A percentile compares a stretch with the other conserved stretches of the same genome.
Conservation (phyloP, 2,888 invertebrate species). For the Cetonia aurata region DNA sequence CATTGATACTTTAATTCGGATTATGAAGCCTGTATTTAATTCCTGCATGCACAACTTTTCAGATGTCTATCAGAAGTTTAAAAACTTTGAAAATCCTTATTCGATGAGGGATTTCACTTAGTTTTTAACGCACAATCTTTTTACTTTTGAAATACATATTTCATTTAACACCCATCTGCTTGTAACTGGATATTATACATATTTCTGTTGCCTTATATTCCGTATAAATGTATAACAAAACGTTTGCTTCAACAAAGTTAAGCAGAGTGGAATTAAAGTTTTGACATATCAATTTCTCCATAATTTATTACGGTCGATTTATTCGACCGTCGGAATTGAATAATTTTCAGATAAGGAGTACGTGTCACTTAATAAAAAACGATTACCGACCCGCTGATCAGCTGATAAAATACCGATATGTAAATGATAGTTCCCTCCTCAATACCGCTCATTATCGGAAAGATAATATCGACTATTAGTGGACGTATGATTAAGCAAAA, state of each 20-base stretch:
- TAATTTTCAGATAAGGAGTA: slow-evolving; percentile 36
- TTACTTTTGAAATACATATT: background rate
- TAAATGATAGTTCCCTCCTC: slow-evolving; percentile 49
- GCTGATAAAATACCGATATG: slow-evolving; percentile 49
- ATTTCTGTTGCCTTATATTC: background rate
- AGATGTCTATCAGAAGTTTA: no score
- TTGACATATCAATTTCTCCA: slow-evolving; percentile 40
- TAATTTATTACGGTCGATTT: slow-evolving; percentile 32
- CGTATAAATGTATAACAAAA: background rate
- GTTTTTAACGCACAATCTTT: no score
- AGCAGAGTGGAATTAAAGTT: slow-evolving; percentile 26
- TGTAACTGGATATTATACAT: background rate
- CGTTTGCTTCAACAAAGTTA: slow-evolving; percentile 20
- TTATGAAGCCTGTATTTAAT: no score
- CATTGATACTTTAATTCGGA: no score
- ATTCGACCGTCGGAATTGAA: slow-evolving; percentile 26
- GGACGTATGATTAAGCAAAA: slow-evolving; percentile 49
- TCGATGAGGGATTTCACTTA: no score
- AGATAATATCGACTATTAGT: slow-evolving; percentile 49
- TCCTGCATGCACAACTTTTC: no score
- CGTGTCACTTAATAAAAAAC: slow-evolving; percentile 45
- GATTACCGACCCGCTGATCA: slow-evolving; percentile 47
- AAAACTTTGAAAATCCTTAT: no score
- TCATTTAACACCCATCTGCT: background rate
- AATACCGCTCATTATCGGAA: slow-evolving; percentile 51